A percentile compares a stretch with the other conserved stretches of the same genome.
Conservation (phyloP, 2,888 invertebrate species). For the Eupithecia pulchellata region DNA sequence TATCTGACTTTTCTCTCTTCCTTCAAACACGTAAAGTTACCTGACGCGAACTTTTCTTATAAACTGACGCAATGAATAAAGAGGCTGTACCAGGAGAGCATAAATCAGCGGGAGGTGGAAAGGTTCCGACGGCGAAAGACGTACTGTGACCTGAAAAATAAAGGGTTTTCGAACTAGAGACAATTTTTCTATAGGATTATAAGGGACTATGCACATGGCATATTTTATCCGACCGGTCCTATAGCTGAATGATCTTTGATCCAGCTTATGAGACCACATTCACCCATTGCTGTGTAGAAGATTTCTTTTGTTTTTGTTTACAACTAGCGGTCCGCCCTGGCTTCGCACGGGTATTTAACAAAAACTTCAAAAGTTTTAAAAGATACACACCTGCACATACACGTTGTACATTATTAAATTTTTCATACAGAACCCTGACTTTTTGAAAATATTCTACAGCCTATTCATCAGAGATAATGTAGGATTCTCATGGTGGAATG, state of each 20-base stretch:
- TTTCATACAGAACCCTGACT: too few relatives aligned
- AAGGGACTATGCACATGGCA: not conserved
- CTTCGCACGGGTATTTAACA: too few relatives aligned
- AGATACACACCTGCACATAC: too few relatives aligned
- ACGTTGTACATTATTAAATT: too few relatives aligned
- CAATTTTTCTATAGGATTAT: not conserved
- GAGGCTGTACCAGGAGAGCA: conserved; percentile 38
- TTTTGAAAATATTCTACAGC: too few relatives aligned
- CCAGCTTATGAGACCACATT: not conserved
- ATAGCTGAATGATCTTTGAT: not conserved
- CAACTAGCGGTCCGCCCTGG: too few relatives aligned
- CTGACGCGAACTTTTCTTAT: conserved; percentile 10
- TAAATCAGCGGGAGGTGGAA: conserved; percentile 45
- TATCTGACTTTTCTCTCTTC: not conserved
- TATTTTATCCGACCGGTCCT: not conserved
- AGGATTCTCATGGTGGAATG: too few relatives aligned
- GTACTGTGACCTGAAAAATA: conserved; percentile 27
- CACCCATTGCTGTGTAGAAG: not conserved
- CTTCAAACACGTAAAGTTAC: conserved; percentile 6
- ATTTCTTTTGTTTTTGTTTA: too few relatives aligned
- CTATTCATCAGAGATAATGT: too few relatives aligned
- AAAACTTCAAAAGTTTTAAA: too few relatives aligned
- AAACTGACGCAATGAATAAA: conserved; percentile 26
- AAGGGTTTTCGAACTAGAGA: conserved; percentile 11
- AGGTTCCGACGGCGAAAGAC: conserved; percentile 40